Evolutionary conservation across 2,797 vertebrate genomes (phyloP).

Genomic region (Gallirallus australis): DNA sequence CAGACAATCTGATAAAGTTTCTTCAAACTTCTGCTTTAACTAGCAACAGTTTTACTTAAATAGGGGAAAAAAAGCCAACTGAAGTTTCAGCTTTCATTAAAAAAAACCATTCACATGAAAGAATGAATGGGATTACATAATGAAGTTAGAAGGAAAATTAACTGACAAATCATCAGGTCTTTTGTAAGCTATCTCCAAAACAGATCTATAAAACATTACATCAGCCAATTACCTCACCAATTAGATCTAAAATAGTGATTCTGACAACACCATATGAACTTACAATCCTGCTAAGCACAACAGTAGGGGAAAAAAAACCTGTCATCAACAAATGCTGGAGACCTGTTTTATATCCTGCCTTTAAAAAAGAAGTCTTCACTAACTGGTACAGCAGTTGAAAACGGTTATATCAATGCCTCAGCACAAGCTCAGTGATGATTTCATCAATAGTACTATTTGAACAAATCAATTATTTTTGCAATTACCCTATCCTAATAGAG

Average conservation of each 20-base stretch:
- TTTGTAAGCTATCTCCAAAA: conserved; percentile 13
- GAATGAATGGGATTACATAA: background rate
- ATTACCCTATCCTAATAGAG: background rate
- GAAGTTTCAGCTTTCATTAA: background rate
- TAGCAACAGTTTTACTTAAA: background rate
- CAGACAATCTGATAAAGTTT: background rate
- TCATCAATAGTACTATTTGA: background rate
- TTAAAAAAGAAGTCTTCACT: background rate
- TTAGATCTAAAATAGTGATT: conserved; percentile 2
- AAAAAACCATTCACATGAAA: background rate
- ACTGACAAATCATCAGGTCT: background rate
- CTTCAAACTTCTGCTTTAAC: background rate
- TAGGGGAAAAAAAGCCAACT: background rate
- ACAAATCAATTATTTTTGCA: conserved; percentile 36
- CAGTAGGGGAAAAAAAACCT: accelerated
- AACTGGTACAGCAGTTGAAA: background rate
- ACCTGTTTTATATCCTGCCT: background rate
- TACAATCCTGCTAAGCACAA: background rate
- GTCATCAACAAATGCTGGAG: background rate
- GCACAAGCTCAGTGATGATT: background rate
- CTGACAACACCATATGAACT: background rate
- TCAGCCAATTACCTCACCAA: background rate
- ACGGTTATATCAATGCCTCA: background rate
- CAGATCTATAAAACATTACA: conserved; percentile 20
- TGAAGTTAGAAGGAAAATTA: background rate